Conservation (phyloP, 2,797 vertebrate species). For the Lacerta agilis region DNA sequence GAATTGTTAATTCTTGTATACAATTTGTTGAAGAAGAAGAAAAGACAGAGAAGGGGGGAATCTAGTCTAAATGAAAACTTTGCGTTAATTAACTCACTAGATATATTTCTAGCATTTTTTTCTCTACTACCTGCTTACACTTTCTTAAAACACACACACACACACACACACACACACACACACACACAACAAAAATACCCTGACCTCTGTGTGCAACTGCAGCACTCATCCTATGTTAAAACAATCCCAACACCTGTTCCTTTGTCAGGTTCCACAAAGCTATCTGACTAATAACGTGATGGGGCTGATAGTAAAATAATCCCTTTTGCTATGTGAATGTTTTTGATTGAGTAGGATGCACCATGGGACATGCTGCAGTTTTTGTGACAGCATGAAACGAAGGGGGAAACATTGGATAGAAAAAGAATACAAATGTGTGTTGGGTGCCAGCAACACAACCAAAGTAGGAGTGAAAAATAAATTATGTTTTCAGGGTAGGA, state of each 20-base stretch:
- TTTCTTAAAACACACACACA: slow-evolving; percentile 44
- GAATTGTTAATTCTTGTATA: no score
- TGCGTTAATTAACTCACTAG: no score
- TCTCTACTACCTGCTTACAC: slow-evolving; percentile 41
- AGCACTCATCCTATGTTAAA: slow-evolving; percentile 60
- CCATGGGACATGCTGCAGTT: slow-evolving; percentile 51
- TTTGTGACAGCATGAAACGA: slow-evolving; percentile 58
- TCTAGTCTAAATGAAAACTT: no score
- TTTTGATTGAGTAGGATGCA: slow-evolving; percentile 58
- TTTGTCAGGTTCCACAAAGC: slow-evolving; percentile 72
- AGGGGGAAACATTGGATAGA: slow-evolving; percentile 38
- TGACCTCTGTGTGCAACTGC: slow-evolving; percentile 67
- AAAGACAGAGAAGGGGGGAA: no score
- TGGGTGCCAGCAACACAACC: slow-evolving; percentile 40
- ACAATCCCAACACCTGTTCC: slow-evolving; percentile 74
- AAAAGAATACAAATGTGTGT: slow-evolving; percentile 45
- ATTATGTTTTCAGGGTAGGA: slow-evolving; percentile 35
- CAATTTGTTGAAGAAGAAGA: no score
- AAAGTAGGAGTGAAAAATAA: slow-evolving; percentile 55
- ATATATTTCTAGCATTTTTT: slow-evolving; percentile 20
- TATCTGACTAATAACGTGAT: slow-evolving; percentile 69
- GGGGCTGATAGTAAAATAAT: slow-evolving; percentile 54
- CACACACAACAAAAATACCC: slow-evolving; percentile 51
- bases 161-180: slow-evolving; percentile 24
- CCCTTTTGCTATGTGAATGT: slow-evolving; percentile 46